Base-by-base conservation (phyloP, 2,113 vertebrate genomes). In the Microcebus lehilahytsara region DNA sequence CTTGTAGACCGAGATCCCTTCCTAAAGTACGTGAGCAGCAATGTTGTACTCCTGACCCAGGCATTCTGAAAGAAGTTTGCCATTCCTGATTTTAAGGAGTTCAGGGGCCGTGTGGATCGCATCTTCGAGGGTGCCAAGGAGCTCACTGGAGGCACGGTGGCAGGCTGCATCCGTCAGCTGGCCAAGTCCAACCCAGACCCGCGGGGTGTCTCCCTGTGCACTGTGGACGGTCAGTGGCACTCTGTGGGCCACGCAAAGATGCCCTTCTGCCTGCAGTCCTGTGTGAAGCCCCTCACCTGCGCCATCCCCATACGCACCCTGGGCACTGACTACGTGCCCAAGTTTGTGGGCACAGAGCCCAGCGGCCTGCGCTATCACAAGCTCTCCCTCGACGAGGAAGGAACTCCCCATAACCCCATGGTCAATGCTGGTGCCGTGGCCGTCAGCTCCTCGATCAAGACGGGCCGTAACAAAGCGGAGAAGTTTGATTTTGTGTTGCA, bases 401-500 rank as follows among this genome's bases (percentile, higher is more conserved):
- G 99, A 97, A 99, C 99, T 87, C 99, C 99, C n/a, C 99, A 99
- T 97, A 99, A 99, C 95, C 99, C 99, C 7, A 99, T 99, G 99
- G 99, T 99, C 96, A 99, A 99, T 71, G 98, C 99, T 79, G 99
- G 99, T 91, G 99, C 99, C 94, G 99, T 99, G 93, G 98, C 99
- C 23, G 99, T 99, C 98, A 99, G 99, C 97, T 99, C 99, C 84
- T 98, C 99, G 97, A 99, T 99, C 96, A 99, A 99, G 99, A 99
- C 99, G 97, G 98, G 98, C 37, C 97, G 99, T 83, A 99, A 99
- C 97, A 99, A 99, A 97, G 99, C 99, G 74, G 99, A 99, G 96
- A 99, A 99, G 98, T 99, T 99, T 97, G 99, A 99, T 97, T 99
- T 99, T 98, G 99, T 99, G 53, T 98, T 99, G 98, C 99, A 99